Percentiles rank a stretch among this genome's conserved stretches.
phyloP scores from a whole-genome alignment of 2,797 vertebrate genomes.

The Argentina silus region DNA sequence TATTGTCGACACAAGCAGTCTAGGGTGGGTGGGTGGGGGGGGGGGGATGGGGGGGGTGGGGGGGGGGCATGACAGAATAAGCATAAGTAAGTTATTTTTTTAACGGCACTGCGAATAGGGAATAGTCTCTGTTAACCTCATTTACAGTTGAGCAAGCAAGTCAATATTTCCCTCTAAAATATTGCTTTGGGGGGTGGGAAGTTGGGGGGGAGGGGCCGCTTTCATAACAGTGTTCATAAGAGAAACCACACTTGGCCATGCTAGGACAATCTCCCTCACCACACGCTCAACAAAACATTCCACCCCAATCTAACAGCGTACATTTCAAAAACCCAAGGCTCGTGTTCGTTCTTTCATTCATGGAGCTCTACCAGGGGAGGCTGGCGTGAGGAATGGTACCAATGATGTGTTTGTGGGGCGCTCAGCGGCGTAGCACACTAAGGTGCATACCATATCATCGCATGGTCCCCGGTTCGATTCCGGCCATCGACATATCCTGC shows the following conservation, averaged over 20 bases:
- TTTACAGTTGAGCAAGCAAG: not conserved
- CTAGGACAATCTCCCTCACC: slow-evolving; percentile 26
- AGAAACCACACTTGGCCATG: slow-evolving; percentile 4
- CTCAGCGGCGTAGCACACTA: too few species aligned
- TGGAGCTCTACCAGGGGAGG: not conserved
- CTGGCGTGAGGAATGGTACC: not conserved
- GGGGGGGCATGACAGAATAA: too few species aligned
- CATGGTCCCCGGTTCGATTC: too few species aligned
- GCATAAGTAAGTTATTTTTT: too few species aligned
- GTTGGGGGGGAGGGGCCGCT: slow-evolving; percentile 15
- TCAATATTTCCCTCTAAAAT: not conserved
- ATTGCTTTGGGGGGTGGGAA: not conserved
- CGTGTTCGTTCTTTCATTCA: slow-evolving; percentile 10
- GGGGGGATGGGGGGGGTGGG: too few species aligned
- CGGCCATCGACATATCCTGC: too few species aligned
- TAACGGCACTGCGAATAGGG: not conserved
- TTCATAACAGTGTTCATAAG: slow-evolving; percentile 1
- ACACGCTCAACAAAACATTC: slow-evolving; percentile 35
- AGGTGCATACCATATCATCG: too few species aligned
- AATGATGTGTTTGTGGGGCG: too few species aligned
- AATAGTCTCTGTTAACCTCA: not conserved
- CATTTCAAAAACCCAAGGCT: slow-evolving; percentile 31
- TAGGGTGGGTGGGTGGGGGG: too few species aligned
- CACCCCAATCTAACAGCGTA: slow-evolving; percentile 21
- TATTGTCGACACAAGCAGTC: too few species aligned